Conservation (phyloP, 2,888 invertebrate genomes). For the Campoplex nolae region DNA sequence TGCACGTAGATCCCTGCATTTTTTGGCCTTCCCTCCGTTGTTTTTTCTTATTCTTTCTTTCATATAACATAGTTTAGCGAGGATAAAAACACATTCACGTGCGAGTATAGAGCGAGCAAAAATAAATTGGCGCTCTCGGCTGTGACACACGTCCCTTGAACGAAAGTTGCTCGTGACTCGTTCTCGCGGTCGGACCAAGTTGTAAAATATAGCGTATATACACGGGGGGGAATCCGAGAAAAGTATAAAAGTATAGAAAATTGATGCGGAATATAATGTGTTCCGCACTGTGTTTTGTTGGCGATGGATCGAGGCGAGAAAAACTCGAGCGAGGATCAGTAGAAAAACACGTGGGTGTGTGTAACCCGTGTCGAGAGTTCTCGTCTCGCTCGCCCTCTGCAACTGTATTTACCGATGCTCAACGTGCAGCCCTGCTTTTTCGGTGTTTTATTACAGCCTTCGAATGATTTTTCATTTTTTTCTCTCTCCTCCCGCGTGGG, state of each 20-base stretch:
- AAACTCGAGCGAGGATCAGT: conserved; percentile 7
- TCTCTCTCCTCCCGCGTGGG: neutral
- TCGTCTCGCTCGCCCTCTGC: neutral
- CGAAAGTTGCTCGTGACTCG: conserved; percentile 16
- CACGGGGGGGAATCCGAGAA: neutral
- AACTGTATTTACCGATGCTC: neutral
- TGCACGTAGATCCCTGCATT: neutral
- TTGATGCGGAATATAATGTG: neutral
- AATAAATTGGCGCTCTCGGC: neutral
- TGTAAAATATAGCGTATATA: neutral
- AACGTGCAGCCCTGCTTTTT: neutral
- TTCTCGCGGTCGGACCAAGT: neutral
- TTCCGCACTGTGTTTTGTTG: neutral
- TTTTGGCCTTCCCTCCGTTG: neutral
- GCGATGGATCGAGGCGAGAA: neutral
- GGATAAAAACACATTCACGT: neutral
- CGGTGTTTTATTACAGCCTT: neutral
- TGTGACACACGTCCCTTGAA: conserved; percentile 10
- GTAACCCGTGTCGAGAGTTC: neutral
- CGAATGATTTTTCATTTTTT: neutral
- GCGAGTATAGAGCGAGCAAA: conserved; percentile 6
- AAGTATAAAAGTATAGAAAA: neutral
- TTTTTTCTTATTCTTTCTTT: neutral
- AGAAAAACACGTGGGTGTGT: conserved; percentile 13
- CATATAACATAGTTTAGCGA: neutral